Percentiles rank a stretch among this genome's conserved stretches.
Conservation (phyloP, 2,797 vertebrate genomes). For the Aphelocoma californica region DNA sequence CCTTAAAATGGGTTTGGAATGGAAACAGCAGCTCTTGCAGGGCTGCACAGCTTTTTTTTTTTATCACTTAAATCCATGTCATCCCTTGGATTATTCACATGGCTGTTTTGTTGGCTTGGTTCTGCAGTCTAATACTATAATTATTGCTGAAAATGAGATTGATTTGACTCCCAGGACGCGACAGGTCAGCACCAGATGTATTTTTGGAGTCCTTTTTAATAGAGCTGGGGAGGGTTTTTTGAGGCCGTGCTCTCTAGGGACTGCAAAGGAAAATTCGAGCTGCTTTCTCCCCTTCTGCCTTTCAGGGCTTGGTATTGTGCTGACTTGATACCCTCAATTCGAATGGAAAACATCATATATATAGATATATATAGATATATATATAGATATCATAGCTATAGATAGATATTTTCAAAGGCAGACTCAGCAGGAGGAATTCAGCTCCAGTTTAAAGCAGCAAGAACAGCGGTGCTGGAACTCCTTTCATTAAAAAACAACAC, state of each 20-base stretch:
- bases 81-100: constrained; percentile 21
- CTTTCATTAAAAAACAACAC: not conserved
- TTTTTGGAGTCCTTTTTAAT: constrained; percentile 39
- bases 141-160: constrained; percentile 37
- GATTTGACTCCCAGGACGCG: not conserved
- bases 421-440: not conserved
- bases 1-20: constrained; percentile 5
- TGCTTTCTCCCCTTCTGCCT: not conserved
- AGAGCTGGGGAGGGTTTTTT: not conserved
- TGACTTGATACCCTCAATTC: constrained; percentile 11
- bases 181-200: constrained; percentile 19
- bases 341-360: not conserved
- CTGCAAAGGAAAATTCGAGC: not conserved
- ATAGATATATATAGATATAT: not conserved
- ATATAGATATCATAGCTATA: not conserved
- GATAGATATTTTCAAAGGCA: not conserved
- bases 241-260: not conserved
- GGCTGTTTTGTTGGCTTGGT: not conserved
- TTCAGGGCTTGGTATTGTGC: not conserved
- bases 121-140: constrained; percentile 8
- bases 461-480: not conserved
- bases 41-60: not conserved
- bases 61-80: constrained; percentile 2
- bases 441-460: not conserved
- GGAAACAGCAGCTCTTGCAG: not conserved